phyloP scores from a whole-genome alignment of 2,113 vertebrate species.

The Plectropomus leopardus region DNA sequence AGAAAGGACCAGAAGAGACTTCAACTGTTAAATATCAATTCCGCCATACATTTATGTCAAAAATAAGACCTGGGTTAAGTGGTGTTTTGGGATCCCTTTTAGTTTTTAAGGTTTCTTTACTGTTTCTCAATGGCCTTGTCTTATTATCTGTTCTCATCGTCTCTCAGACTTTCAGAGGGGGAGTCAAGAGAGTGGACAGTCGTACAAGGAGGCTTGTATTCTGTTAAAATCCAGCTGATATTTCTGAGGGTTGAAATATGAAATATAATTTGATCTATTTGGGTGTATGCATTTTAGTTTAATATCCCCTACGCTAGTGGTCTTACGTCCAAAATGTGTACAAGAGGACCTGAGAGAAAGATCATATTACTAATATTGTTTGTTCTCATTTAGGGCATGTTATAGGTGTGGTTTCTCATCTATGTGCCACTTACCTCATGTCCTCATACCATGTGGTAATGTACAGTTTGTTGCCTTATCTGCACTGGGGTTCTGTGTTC shows the following conservation, averaged over 20 bases:
- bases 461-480: slow-evolving; percentile 71
- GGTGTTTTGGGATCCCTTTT: slow-evolving; percentile 19
- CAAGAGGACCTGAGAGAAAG: slow-evolving; percentile 11
- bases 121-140: slow-evolving; percentile 49
- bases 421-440: slow-evolving; percentile 42
- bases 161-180: slow-evolving; percentile 6
- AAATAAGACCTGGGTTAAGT: slow-evolving; percentile 26
- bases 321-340: slow-evolving; percentile 47
- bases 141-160: slow-evolving; percentile 10
- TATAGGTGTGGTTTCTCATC: slow-evolving; percentile 11
- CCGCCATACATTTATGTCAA: slow-evolving; percentile 6
- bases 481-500: slow-evolving; percentile 52
- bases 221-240: slow-evolving; percentile 19
- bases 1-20: slow-evolving; percentile 23
- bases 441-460: slow-evolving; percentile 52
- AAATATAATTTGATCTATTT: slow-evolving; percentile 10
- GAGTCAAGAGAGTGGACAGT: background rate
- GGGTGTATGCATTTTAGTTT: slow-evolving; percentile 13
- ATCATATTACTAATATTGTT: background rate
- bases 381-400: slow-evolving; percentile 1
- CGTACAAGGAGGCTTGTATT: background rate
- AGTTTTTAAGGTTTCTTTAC: slow-evolving; percentile 23
- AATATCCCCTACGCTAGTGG: slow-evolving; percentile 20
- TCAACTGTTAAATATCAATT: slow-evolving; percentile 49
- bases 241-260: slow-evolving; percentile 4